Evolutionary conservation across 2,888 invertebrate species (phyloP).

Genomic region (Ormia ochracea): DNA sequence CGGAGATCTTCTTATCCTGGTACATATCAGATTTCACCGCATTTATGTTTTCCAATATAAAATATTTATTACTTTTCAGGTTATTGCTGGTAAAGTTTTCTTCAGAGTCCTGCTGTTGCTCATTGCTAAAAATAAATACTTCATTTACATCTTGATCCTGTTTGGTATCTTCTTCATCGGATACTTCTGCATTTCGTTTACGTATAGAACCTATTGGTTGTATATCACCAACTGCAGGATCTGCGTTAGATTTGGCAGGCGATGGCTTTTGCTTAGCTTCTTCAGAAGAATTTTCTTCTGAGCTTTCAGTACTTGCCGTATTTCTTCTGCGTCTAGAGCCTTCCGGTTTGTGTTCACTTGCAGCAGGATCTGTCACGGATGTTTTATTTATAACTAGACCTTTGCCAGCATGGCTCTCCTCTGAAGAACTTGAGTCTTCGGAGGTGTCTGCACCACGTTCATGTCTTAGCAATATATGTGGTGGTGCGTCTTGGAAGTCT

Average conservation of each 20-base stretch:
- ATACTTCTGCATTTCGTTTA: neutral
- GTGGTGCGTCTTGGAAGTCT: neutral
- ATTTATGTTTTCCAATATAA: neutral
- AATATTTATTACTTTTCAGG: neutral
- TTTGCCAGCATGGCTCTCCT: neutral
- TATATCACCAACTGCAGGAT: neutral
- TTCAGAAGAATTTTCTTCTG: conserved; percentile 16
- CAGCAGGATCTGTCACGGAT: neutral
- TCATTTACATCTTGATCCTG: conserved; percentile 14
- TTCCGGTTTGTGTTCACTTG: neutral
- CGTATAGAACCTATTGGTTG: neutral
- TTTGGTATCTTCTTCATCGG: neutral
- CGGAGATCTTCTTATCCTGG: conserved; percentile 40
- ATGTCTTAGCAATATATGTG: neutral
- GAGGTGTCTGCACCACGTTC: conserved; percentile 8
- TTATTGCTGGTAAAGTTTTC: neutral
- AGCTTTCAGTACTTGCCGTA: neutral
- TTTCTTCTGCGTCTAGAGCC: neutral
- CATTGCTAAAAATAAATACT: conserved; percentile 35
- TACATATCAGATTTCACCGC: neutral
- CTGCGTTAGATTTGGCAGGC: neutral
- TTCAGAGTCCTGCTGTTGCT: neutral
- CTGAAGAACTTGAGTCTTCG: conserved; percentile 38
- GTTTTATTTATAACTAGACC: neutral
- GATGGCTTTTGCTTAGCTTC: neutral